phyloP scores from a whole-genome alignment of 2,797 vertebrate species.

The Sebastes hubbsi region DNA sequence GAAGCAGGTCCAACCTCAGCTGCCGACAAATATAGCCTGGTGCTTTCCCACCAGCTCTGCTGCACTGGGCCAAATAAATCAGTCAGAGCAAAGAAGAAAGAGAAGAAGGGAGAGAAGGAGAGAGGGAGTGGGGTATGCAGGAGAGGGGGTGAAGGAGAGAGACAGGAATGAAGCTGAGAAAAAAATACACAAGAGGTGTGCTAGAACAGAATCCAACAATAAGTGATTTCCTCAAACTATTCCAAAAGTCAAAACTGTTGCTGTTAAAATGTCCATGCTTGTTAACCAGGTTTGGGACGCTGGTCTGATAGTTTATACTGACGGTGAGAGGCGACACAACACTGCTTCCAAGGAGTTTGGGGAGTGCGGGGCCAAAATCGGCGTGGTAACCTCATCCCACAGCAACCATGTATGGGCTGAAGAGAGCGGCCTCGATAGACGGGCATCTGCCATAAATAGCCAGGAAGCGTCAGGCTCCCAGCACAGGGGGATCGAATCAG shows the following conservation, averaged over 20 bases:
- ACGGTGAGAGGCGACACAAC: slow-evolving; percentile 41
- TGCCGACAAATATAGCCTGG: slow-evolving; percentile 74
- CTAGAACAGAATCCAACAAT: background rate
- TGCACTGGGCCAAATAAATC: slow-evolving; percentile 63
- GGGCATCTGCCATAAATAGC: slow-evolving; percentile 86
- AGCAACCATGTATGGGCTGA: slow-evolving; percentile 85
- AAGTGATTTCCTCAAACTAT: slow-evolving; percentile 24
- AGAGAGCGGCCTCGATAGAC: slow-evolving; percentile 66
- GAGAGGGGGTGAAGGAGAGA: slow-evolving; percentile 17
- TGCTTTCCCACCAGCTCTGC: slow-evolving; percentile 70
- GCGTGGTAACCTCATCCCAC: slow-evolving; percentile 77
- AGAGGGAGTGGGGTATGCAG: slow-evolving; percentile 40
- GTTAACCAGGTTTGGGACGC: slow-evolving; percentile 23
- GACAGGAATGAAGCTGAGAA: slow-evolving; percentile 3
- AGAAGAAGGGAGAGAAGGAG: slow-evolving; percentile 39
- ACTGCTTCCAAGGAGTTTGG: slow-evolving; percentile 41
- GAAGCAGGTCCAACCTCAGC: slow-evolving; percentile 54
- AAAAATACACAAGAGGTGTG: background rate
- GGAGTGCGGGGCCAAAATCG: slow-evolving; percentile 62
- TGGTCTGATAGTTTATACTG: slow-evolving; percentile 34
- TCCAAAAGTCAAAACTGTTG: slow-evolving; percentile 26
- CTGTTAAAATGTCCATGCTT: slow-evolving; percentile 36
- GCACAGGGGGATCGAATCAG: slow-evolving; percentile 68
- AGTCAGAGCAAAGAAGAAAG: slow-evolving; percentile 42
- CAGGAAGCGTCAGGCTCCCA: slow-evolving; percentile 55